Evolutionary conservation across 2,113 vertebrate genomes (phyloP), one percentile per base, ranked within the genome.

Genomic region (Sphaerodactylus townsendi): DNA sequence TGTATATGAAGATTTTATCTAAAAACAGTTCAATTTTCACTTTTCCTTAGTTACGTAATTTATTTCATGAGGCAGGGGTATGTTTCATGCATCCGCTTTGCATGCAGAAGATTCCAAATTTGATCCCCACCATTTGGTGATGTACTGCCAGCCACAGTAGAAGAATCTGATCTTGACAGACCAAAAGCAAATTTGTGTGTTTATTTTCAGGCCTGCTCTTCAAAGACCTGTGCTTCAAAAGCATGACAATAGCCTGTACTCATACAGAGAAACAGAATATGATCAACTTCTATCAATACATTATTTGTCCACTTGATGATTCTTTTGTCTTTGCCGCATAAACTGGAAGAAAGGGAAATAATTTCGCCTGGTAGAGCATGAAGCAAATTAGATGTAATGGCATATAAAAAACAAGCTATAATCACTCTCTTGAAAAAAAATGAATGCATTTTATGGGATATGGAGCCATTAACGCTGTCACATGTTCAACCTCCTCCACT

Each of bases 371-470:
- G 88, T 94, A 87, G 70, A 94, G 78, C 90, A 95, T 94, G 93
- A 94, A 95, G 87, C 91, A 95, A 95, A 96, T 96, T 95, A 95
- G 91, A 92, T 92, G 89, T 95, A 96, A 94, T 95, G 88, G 74
- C 90, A 92, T 81, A 92, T 13, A 94, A 95, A 95, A 92, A 84
- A 88, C 87, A 93, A 92, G 88, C 77, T 85, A 83, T 94, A 95
- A 95, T 93, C 92, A 95, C 71, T 50, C 83, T 94, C 84, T 94
- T 92, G 90, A 21, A 10, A 10, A 14, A 94, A 95, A 95, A 94
- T 0, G 66, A 94, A 95, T 90, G 83, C 64, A 72, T 93, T 95
- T 94, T 92, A 86, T 77, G 83, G 84, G 81, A 79, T 93, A 89
- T 90, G 88, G 89, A 93, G 71, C 88, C 89, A 94, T 95, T 94